Evolutionary conservation across 2,113 vertebrate species (phyloP).

Genomic region (Lagopus leucura): DNA sequence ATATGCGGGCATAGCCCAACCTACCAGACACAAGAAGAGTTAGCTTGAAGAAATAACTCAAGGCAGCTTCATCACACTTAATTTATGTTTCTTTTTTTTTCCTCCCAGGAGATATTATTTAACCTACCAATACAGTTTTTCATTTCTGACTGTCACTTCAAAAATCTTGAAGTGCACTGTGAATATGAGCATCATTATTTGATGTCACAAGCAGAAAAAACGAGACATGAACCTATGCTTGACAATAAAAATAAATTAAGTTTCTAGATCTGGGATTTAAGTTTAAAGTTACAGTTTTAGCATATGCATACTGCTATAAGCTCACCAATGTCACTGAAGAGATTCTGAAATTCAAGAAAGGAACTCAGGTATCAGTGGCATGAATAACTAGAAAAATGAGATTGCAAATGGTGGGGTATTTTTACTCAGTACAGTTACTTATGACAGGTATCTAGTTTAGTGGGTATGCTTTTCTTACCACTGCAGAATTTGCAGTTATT

Average conservation of each 20-base stretch:
- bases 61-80: neutral
- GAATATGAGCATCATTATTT: neutral
- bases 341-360: neutral
- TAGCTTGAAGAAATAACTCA: conserved; percentile 6
- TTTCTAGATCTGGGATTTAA: too few species aligned
- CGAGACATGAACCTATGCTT: neutral
- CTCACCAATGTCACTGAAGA: neutral
- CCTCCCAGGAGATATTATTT: neutral
- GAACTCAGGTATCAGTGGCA: neutral
- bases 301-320: neutral
- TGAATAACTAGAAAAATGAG: neutral
- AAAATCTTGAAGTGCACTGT: neutral
- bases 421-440: neutral
- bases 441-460: neutral
- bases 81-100: neutral
- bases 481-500: neutral
- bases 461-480: neutral
- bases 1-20: conserved; percentile 80
- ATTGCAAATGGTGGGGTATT: neutral
- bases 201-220: neutral
- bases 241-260: neutral
- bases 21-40: conserved; percentile 38
- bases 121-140: neutral
- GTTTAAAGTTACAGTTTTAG: neutral
- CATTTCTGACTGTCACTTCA: neutral